A percentile compares a stretch with the other conserved stretches of the same genome.
Conservation (phyloP, 2,888 invertebrate genomes). For the Ophion ventricosus region DNA sequence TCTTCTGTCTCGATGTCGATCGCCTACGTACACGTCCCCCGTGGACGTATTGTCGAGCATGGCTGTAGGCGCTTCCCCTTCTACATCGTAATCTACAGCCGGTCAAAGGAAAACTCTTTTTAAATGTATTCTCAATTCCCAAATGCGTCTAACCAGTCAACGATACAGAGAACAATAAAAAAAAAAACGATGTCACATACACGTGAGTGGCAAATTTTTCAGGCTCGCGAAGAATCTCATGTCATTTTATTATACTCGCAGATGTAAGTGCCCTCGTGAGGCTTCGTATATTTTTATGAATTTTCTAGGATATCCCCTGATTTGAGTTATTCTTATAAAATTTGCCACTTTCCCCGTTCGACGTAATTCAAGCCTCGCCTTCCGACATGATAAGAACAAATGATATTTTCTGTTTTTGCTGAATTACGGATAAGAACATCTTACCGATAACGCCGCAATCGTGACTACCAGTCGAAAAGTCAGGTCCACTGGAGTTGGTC, state of each 20-base stretch:
- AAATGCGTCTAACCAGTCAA: no score
- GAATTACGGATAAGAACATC: slow-evolving; percentile 33
- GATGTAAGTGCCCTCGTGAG: no score
- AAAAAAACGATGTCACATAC: no score
- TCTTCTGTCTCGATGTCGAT: slow-evolving; percentile 72
- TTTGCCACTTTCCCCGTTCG: neutral
- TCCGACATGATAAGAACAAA: no score
- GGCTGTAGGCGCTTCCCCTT: slow-evolving; percentile 68
- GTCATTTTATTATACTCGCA: no score
- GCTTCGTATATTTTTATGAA: no score
- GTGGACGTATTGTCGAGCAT: slow-evolving; percentile 72
- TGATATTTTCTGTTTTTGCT: neutral
- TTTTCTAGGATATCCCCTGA: no score
- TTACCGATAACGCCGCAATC: slow-evolving; percentile 80
- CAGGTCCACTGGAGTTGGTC: slow-evolving; percentile 60
- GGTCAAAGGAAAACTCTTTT: neutral
- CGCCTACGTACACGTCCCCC: slow-evolving; percentile 71
- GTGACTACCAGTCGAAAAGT: slow-evolving; percentile 63
- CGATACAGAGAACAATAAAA: no score
- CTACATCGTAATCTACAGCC: slow-evolving; percentile 71
- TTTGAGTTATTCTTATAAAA: neutral
- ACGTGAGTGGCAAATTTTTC: no score
- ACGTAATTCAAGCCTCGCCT: no score
- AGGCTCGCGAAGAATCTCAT: no score
- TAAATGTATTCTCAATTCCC: neutral